These are phyloP conservation scores for Dicrurus megarhynchus DNA, from an alignment of 2,113 vertebrate genomes.

Conservation along the genomic window DNA sequence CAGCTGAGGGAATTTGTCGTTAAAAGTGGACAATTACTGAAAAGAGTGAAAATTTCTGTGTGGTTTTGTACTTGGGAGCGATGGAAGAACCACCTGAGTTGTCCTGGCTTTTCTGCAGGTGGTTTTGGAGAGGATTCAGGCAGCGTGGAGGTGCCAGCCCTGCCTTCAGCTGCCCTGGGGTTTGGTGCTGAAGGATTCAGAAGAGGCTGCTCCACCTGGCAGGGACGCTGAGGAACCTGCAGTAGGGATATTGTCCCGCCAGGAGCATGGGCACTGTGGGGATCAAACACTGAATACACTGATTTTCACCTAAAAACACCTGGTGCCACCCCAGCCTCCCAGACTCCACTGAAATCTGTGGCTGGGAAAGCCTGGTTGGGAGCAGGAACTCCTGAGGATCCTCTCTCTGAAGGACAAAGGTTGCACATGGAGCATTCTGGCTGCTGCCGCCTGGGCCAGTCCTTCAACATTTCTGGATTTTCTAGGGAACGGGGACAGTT, in stretches of 20 bases:
- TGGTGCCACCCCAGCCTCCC: neutral
- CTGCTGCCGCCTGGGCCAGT: neutral
- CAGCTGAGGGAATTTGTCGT: neutral
- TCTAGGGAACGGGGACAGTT: fast-evolving
- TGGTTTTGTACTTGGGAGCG: neutral
- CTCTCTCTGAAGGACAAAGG: neutral
- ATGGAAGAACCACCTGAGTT: neutral
- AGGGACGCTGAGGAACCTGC: neutral
- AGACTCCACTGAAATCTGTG: neutral
- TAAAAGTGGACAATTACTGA: neutral
- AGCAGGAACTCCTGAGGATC: neutral
- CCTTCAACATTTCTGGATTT: neutral
- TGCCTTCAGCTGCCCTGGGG: neutral
- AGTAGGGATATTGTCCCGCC: neutral
- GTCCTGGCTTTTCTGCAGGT: neutral
- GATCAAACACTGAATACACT: neutral
- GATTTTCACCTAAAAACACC: neutral
- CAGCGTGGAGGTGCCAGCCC: neutral
- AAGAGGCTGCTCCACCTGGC: neutral
- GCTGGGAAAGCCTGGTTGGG: neutral
- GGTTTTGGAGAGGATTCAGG: neutral
- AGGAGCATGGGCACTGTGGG: fast-evolving
- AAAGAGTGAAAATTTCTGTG: neutral
- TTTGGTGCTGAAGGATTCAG: neutral
- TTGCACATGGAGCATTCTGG: fast-evolving